A percentile compares a stretch with the other conserved stretches of the same genome.
These are phyloP conservation scores for Smutsia temminckii DNA, from an alignment of 2,797 vertebrate genomes.

Conservation along the genomic window DNA sequence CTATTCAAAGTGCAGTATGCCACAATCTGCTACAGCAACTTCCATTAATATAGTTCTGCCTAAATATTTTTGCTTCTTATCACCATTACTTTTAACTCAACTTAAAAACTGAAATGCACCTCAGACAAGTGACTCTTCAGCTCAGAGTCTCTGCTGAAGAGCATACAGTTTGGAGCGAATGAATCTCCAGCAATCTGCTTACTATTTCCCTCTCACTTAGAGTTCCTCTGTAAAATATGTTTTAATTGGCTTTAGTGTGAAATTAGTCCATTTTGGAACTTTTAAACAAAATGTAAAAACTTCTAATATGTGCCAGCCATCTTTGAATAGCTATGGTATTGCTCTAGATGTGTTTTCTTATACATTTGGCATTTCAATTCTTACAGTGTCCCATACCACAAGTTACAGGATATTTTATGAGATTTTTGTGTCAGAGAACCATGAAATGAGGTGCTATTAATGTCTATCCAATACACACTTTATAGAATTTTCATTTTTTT, in stretches of 20 bases:
- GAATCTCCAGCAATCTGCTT: slow-evolving; percentile 39
- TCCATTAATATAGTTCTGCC: slow-evolving; percentile 1
- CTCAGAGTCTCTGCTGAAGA: slow-evolving; percentile 43
- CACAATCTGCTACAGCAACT: slow-evolving; percentile 36
- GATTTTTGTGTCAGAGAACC: slow-evolving; percentile 56
- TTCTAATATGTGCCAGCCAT: not conserved
- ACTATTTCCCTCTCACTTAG: slow-evolving; percentile 2
- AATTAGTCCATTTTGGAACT: not conserved
- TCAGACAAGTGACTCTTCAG: slow-evolving; percentile 9
- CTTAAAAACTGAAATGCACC: slow-evolving; percentile 57
- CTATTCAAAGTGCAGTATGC: not conserved
- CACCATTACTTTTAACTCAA: slow-evolving; percentile 60
- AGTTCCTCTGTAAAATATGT: slow-evolving; percentile 49
- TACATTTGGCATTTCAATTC: slow-evolving; percentile 22
- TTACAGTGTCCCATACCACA: not conserved
- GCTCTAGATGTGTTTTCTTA: not conserved
- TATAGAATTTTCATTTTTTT: slow-evolving; percentile 43
- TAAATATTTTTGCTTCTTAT: slow-evolving; percentile 61
- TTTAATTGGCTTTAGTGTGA: not conserved
- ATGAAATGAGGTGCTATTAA: slow-evolving; percentile 63
- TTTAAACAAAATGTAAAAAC: slow-evolving; percentile 14
- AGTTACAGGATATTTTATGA: not conserved
- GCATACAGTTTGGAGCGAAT: slow-evolving; percentile 34
- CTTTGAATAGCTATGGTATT: not conserved
- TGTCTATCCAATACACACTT: not conserved